Conservation (phyloP, 2,113 vertebrate genomes). For the Rattus norvegicus region GRCr8 NC_086038.1:36217001-36217500, state of each 20-base stretch:
- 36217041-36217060: neutral
- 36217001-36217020: neutral
- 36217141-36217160: neutral
- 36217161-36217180: neutral
- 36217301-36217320: neutral
- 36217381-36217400: neutral
- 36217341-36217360: neutral
- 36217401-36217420: neutral
- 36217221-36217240: neutral
- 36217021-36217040: neutral
- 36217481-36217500: neutral
- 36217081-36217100: neutral
- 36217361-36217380: neutral
- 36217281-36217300: neutral
- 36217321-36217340: neutral
- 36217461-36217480: neutral
- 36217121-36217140: neutral
- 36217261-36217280: neutral
- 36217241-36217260: neutral
- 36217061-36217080: neutral
- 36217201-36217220: neutral
- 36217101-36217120: neutral
- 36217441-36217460: neutral
- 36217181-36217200: neutral
- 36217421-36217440: neutral